These are phyloP conservation scores for Amphiura filiformis DNA, from an alignment of 35 echinoderm and acorn worm genomes.

Conservation along the genomic window DNA sequence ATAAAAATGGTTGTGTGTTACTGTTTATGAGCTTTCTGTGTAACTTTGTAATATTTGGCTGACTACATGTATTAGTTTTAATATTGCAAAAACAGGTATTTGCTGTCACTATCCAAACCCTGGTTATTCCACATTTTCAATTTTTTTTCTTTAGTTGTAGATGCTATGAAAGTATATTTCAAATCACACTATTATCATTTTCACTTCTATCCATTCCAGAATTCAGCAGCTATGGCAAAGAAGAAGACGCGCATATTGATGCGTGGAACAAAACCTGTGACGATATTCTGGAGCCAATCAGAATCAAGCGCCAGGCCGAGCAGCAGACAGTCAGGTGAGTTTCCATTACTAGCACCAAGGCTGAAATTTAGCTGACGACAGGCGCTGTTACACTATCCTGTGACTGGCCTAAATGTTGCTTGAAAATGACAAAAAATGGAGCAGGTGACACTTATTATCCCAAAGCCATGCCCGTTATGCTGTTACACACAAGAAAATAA, in stretches of 20 bases:
- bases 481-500: background rate
- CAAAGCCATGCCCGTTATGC: background rate
- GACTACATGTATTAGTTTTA: background rate
- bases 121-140: background rate
- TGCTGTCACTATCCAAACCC: no score
- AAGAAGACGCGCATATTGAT: conserved; percentile 39
- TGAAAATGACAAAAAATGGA: background rate
- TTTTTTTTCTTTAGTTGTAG: background rate
- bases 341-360: background rate
- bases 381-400: background rate
- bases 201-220: no score
- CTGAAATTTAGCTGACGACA: background rate
- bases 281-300: conserved; percentile 59
- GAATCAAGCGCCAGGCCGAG: background rate
- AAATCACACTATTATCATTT: no score
- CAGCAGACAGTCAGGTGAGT: background rate
- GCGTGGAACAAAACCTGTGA: conserved; percentile 47
- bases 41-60: background rate
- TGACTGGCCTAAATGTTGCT: background rate
- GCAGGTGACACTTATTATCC: no score
- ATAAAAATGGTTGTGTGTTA: no score
- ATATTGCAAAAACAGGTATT: background rate
- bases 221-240: conserved; percentile 64
- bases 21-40: background rate
- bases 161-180: background rate